These are phyloP conservation scores for Erythrocercus mccallii DNA, from an alignment of 2,113 vertebrate genomes.

Conservation along the genomic window DNA sequence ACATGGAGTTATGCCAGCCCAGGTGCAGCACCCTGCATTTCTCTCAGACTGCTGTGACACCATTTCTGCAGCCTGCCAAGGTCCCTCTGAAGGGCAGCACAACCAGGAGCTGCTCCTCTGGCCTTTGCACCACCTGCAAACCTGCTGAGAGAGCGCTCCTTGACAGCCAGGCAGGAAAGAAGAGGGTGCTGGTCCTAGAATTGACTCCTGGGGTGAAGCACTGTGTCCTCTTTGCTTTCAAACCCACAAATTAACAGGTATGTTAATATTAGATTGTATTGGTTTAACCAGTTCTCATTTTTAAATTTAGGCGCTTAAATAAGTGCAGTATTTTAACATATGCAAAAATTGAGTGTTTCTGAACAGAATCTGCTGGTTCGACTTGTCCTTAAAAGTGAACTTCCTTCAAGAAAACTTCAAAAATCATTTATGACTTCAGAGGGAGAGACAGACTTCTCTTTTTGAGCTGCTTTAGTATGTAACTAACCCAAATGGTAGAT, in stretches of 20 bases:
- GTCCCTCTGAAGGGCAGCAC: not conserved
- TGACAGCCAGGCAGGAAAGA: not conserved
- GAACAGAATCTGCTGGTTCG: not conserved
- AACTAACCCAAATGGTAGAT: not conserved
- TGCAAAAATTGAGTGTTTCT: not conserved
- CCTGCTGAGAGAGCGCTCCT: not conserved
- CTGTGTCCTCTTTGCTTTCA: not conserved
- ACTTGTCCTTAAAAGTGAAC: not conserved
- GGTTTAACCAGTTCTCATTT: not conserved
- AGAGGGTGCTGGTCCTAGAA: not conserved
- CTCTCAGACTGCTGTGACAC: not conserved
- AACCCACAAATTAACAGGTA: not conserved
- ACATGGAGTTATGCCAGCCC: not conserved
- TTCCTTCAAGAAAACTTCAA: not conserved
- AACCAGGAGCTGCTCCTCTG: not conserved
- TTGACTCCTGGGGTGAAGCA: not conserved
- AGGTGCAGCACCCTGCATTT: not conserved
- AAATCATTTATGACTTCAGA: not conserved
- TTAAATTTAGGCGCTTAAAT: not conserved
- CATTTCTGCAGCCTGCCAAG: not conserved
- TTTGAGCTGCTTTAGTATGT: not conserved
- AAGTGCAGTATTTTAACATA: not conserved
- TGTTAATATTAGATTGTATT: not conserved
- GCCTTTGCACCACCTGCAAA: not conserved
- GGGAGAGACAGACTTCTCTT: not conserved